Conservation (phyloP, 2,113 vertebrate genomes). For the Bufo bufo region DNA sequence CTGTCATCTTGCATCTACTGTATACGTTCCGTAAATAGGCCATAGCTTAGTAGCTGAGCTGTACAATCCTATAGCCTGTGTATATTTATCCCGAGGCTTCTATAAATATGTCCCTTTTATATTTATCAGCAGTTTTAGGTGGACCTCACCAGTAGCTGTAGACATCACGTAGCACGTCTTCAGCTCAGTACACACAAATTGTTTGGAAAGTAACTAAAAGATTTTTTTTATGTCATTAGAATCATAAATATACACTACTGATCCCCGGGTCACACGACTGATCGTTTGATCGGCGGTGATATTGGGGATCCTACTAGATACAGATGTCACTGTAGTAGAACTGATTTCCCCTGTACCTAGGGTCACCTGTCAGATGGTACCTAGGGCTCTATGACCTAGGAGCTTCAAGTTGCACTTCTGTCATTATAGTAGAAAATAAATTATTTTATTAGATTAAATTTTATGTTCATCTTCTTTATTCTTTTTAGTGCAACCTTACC, state of each 20-base stretch:
- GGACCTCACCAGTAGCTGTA: background rate
- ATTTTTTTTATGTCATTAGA: too few species aligned
- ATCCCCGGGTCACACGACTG: too few species aligned
- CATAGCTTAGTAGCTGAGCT: background rate
- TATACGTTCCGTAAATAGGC: background rate
- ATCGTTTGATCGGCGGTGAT: too few species aligned
- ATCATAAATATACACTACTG: too few species aligned
- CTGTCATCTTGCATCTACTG: too few species aligned
- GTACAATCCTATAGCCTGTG: slow-evolving; percentile 1
- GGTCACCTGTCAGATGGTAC: too few species aligned
- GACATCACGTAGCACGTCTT: background rate
- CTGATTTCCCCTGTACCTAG: too few species aligned
- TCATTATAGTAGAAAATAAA: too few species aligned
- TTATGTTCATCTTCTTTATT: slow-evolving; percentile 28
- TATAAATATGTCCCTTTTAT: background rate
- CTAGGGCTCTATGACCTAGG: too few species aligned
- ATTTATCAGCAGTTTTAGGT: background rate
- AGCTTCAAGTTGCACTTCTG: background rate
- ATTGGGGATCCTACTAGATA: background rate
- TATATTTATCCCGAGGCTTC: background rate
- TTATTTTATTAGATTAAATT: too few species aligned
- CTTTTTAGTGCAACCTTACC: slow-evolving; percentile 82
- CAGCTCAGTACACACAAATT: background rate
- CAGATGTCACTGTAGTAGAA: too few species aligned
- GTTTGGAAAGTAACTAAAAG: too few species aligned